Base-by-base conservation (phyloP, 2,113 vertebrate genomes). In the Pluvialis apricaria region DNA sequence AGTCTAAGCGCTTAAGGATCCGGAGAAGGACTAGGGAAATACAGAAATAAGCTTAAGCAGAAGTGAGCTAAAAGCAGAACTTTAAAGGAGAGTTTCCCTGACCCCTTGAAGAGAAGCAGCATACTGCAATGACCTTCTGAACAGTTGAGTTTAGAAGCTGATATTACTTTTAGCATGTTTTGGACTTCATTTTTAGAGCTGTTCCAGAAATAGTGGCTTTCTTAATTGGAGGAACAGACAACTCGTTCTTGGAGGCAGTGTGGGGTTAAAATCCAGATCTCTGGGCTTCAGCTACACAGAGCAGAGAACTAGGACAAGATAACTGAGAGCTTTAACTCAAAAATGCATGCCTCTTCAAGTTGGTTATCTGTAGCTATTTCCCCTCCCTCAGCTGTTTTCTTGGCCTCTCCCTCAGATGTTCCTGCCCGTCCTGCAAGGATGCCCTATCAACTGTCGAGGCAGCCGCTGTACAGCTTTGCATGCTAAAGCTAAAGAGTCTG, bases 1-100 rank as follows among this genome's bases (percentile, higher is more conserved):
- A 25, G 49, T 51, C 22, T 36, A 62, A 70, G 24, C 0, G 3
- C 32, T 84, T 68, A 38, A 87, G 73, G 40, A 89, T 94, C 57
- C 1, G 5, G 90, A 79, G 93, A 60, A 75, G 34, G 28, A 78
- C 47, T 82, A 36, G 44, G 84, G 73, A 96, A 91, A 79, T 95
- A 52, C n/a, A 89, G 52, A 94, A 95, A 62, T 68, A 75, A 62
- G 22, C 51, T 92, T 80, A 86, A 96, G 89, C 80, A 94, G 92
- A 97, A 97, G 76, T 95, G 60, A 94, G 26, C 60, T 86, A 71
- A 96, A 95, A 96, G 92, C 73, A 94, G 91, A 95, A 97, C 84
- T 93, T 91, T 15, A 55, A 71, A 55, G n/a, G 44, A 96, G 77
- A 87, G 62, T 86, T 94, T 97, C 94, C 9, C 3, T 91, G 87